Conservation (phyloP, 2,113 vertebrate genomes). For the Leucosticte australis region DNA sequence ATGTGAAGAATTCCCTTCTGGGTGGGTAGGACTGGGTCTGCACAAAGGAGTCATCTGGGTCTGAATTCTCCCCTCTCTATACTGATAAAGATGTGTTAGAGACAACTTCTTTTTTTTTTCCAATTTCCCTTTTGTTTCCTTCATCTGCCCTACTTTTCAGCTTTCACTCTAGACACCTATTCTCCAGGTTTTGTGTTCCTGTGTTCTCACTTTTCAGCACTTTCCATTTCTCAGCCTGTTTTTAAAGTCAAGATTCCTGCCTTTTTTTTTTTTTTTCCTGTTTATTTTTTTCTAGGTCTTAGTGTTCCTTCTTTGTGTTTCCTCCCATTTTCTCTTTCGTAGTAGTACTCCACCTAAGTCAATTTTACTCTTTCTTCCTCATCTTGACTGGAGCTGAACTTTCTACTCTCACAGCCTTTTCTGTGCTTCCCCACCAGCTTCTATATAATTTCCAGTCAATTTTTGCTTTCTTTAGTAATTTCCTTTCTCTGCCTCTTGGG, state of each 20-base stretch:
- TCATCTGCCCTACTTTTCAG: background rate
- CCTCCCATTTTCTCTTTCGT: background rate
- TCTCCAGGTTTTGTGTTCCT: background rate
- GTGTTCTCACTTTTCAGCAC: background rate
- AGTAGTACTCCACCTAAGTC: background rate
- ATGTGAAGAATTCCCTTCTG: background rate
- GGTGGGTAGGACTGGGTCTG: background rate
- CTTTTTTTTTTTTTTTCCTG: background rate
- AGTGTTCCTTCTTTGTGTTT: background rate
- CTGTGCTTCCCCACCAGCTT: background rate
- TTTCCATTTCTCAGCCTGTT: background rate
- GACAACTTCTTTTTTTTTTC: background rate
- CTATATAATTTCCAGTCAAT: background rate
- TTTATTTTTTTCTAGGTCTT: background rate
- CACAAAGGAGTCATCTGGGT: background rate
- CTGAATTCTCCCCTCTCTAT: background rate
- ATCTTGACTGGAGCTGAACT: background rate
- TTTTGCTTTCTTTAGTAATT: slow-evolving; percentile 9
- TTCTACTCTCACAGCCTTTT: background rate
- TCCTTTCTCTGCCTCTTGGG: background rate
- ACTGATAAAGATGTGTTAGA: background rate
- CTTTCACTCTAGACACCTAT: background rate
- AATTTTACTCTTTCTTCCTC: background rate
- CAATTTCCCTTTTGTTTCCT: background rate
- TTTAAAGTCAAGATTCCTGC: background rate